These are phyloP conservation scores for Daubentonia madagascariensis DNA, from an alignment of 2,113 vertebrate genomes.

Conservation along the genomic window DNA sequence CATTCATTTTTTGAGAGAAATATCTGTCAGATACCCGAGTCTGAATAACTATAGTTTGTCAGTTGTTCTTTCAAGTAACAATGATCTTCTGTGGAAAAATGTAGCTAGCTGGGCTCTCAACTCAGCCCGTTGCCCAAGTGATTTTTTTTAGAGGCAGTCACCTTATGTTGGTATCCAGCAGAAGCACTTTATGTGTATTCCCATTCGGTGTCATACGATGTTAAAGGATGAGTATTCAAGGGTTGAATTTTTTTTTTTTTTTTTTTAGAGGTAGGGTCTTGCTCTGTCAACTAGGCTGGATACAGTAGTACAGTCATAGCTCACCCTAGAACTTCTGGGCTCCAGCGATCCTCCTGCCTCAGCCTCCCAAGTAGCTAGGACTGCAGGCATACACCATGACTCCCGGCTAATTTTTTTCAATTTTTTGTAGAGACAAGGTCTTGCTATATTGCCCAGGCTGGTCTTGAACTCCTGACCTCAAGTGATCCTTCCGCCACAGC, in stretches of 20 bases:
- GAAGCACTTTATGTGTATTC: neutral
- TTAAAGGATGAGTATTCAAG: neutral
- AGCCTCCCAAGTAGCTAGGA: too few species aligned
- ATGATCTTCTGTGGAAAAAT: neutral
- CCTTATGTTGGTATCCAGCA: neutral
- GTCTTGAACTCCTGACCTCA: too few species aligned
- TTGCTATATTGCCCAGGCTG: too few species aligned
- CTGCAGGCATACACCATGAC: too few species aligned
- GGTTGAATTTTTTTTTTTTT: neutral
- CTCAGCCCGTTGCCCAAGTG: neutral
- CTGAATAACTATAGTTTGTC: neutral
- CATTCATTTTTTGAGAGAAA: conserved; percentile 30
- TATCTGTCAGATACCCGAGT: neutral
- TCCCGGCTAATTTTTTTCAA: too few species aligned
- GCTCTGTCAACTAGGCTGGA: too few species aligned
- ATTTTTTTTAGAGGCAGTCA: neutral
- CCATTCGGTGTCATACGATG: neutral
- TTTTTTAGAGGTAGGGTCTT: too few species aligned
- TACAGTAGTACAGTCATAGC: too few species aligned
- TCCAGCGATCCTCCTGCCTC: too few species aligned
- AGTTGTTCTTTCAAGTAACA: neutral
- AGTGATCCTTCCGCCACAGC: too few species aligned
- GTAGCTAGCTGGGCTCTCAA: neutral
- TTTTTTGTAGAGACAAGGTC: too few species aligned
- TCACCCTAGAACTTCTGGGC: too few species aligned